phyloP scores from a whole-genome alignment of 2,888 invertebrate genomes.

The Pardosa pseudoannulata region DNA sequence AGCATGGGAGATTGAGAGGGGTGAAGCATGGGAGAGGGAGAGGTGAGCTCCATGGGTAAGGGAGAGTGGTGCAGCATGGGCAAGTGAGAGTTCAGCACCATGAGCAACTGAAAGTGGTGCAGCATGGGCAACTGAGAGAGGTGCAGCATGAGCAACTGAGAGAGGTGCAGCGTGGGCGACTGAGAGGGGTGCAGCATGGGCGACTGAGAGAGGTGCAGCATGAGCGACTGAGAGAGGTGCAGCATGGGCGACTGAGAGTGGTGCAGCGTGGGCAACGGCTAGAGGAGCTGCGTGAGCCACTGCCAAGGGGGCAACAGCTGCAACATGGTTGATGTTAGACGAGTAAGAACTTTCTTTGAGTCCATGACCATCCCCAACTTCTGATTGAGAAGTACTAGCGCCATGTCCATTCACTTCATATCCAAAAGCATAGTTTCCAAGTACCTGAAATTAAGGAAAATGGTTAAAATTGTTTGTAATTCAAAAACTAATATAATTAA shows the following conservation, averaged over 20 bases:
- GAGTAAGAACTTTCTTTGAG: neutral
- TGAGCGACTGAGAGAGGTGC: no score
- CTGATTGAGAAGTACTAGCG: neutral
- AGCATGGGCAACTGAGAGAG: neutral
- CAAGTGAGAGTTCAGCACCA: constrained; percentile 29
- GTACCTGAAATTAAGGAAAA: neutral
- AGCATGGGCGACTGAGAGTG: no score
- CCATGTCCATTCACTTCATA: neutral
- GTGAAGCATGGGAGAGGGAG: constrained; percentile 29
- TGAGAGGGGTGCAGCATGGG: neutral
- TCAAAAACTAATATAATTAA: no score
- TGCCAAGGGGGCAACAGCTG: constrained; percentile 8
- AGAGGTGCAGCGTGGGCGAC: no score
- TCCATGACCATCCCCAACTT: neutral
- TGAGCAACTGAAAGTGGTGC: neutral
- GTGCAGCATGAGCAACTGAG: neutral
- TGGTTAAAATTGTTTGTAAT: no score
- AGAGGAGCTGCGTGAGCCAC: neutral
- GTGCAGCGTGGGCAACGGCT: neutral
- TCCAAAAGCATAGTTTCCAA: neutral
- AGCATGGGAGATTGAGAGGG: neutral
- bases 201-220: neutral
- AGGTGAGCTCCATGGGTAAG: no score
- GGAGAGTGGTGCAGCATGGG: no score
- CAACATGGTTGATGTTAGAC: neutral